phyloP scores from a whole-genome alignment of 2,888 invertebrate species.

The Flexamia atlantica region DNA sequence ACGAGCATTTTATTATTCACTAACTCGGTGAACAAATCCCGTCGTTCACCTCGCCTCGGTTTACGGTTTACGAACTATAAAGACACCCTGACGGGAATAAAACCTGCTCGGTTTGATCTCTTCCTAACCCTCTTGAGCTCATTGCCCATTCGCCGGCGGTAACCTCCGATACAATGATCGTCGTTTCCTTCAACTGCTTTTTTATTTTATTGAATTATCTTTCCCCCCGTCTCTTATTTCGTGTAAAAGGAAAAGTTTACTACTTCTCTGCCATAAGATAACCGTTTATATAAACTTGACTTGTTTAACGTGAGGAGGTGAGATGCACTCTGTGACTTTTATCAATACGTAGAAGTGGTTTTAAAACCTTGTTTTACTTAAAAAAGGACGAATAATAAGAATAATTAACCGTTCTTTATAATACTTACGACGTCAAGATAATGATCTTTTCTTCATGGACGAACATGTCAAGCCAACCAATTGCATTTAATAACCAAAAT shows the following conservation, averaged over 20 bases:
- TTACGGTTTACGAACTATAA: constrained; percentile 53
- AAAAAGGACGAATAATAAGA: too few species aligned
- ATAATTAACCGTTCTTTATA: too few species aligned
- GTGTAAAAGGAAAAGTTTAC: constrained; percentile 22
- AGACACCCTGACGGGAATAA: constrained; percentile 50
- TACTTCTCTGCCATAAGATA: neutral
- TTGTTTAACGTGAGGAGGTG: too few species aligned
- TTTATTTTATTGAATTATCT: constrained; percentile 56
- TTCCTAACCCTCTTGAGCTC: constrained; percentile 49
- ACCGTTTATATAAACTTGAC: neutral
- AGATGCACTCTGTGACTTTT: too few species aligned
- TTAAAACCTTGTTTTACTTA: too few species aligned
- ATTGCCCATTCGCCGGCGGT: constrained; percentile 45
- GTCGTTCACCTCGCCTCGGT: neutral
- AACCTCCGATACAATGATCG: constrained; percentile 46
- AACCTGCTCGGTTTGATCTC: constrained; percentile 37
- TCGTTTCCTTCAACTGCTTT: constrained; percentile 46
- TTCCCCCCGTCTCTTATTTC: neutral
- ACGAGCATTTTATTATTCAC: constrained; percentile 48
- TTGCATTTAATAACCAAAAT: too few species aligned
- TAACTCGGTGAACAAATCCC: constrained; percentile 52
- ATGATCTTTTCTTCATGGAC: too few species aligned
- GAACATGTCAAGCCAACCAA: too few species aligned
- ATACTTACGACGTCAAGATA: too few species aligned
- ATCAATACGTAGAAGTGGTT: too few species aligned